Conservation (phyloP, 2,888 invertebrate genomes). For the Glaucopsyche alexis region DNA sequence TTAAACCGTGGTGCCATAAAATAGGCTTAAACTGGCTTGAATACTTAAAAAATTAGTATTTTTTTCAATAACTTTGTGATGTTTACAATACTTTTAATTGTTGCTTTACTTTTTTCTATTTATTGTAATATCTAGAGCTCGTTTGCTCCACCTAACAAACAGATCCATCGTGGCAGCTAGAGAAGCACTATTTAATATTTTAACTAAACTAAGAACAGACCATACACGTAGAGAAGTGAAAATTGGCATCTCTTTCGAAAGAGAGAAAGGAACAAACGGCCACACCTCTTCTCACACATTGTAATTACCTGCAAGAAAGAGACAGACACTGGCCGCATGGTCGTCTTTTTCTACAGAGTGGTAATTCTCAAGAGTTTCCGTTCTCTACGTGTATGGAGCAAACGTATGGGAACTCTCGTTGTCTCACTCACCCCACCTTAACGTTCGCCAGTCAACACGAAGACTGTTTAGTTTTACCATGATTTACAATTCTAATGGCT, state of each 20-base stretch:
- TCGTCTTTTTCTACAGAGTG: constrained; percentile 7
- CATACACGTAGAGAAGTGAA: background rate
- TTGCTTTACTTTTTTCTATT: background rate
- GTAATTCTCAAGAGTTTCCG: background rate
- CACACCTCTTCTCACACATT: no score
- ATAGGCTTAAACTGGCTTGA: background rate
- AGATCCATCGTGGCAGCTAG: constrained; percentile 10
- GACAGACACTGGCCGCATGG: background rate
- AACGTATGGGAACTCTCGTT: constrained; percentile 56
- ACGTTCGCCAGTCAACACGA: constrained; percentile 70
- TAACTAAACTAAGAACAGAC: background rate
- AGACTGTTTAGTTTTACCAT: constrained; percentile 77
- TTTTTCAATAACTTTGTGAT: background rate
- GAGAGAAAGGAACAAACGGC: background rate
- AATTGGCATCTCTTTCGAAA: background rate
- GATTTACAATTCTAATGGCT: constrained; percentile 53
- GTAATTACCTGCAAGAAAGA: no score
- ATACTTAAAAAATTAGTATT: background rate
- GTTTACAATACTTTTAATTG: background rate
- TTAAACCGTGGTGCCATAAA: background rate
- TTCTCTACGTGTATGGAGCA: background rate
- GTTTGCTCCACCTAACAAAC: background rate
- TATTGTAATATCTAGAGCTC: background rate
- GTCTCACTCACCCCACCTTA: constrained; percentile 64
- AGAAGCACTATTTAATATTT: constrained; percentile 26